A percentile compares a stretch with the other conserved stretches of the same genome.
phyloP scores from a whole-genome alignment of 2,888 invertebrate species.

The Gerris lacustris region DNA sequence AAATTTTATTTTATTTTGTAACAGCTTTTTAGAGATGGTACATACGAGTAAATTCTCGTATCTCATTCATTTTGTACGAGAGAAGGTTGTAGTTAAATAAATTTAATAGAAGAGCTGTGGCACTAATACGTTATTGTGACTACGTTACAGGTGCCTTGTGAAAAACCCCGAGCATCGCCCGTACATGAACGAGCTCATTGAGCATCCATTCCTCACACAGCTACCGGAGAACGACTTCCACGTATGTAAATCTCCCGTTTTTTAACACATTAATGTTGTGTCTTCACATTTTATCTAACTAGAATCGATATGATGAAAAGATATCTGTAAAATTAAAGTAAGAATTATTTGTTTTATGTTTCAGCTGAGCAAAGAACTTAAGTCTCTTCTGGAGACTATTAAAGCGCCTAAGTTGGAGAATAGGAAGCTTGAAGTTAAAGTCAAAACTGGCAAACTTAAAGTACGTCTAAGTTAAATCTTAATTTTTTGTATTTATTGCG shows the following conservation, averaged over 20 bases:
- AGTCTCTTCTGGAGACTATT: constrained; percentile 44
- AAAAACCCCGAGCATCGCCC: constrained; percentile 80
- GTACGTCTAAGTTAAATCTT: constrained; percentile 28
- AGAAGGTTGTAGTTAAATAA: no score
- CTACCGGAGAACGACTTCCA: constrained; percentile 68
- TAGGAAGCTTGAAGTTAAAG: constrained; percentile 37
- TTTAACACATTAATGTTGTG: constrained; percentile 6
- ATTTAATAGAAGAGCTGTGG: no score
- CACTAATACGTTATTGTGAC: no score
- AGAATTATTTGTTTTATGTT: constrained; percentile 25
- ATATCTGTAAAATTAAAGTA: not conserved
- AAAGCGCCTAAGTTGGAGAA: constrained; percentile 38
- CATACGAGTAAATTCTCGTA: no score
- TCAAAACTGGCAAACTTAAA: constrained; percentile 37
- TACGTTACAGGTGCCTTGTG: constrained; percentile 55
- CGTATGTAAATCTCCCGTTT: constrained; percentile 40
- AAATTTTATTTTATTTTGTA: no score
- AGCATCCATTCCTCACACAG: constrained; percentile 70
- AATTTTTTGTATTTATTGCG: no score
- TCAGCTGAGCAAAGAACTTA: constrained; percentile 59
- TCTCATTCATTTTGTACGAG: no score
- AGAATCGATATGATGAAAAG: no score
- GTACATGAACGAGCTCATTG: constrained; percentile 63
- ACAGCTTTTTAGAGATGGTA: no score
- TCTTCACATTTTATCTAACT: not conserved